Evolutionary conservation across 2,797 vertebrate species (phyloP), one percentile per base, ranked within the genome.

Genomic region (Xyrichtys novacula): DNA sequence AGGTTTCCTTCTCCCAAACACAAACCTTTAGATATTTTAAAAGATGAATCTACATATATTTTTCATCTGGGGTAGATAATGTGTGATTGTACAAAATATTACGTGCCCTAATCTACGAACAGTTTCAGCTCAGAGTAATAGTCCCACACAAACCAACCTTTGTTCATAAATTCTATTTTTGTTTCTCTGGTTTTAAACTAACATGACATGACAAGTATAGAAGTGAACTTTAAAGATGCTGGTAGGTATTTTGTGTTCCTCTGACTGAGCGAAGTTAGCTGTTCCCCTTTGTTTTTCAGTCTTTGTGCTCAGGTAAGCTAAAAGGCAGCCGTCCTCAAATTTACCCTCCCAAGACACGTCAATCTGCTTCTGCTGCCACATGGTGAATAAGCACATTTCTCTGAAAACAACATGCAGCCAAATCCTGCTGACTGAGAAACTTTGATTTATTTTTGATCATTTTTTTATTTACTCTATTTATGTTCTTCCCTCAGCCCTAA

Each of bases 401-500:
- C 3, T 19, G n/a, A 16, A n/a, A 1, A 28, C 26, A 39, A 5
- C n/a, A 25, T 36, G 46, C 29, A 26, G 32, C 26, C 12, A 36
- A 43, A 43, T 59, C n/a, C 10, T 5, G 8, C 9, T 44, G 29
- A 62, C 25, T 3, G 1, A 16, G 23, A 11, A 53, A 22, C 29
- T 43, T 15, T 44, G 17, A 62, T 31, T 40, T 20, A 16, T 16
- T 26, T 57, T 6, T 28, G 23, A 25, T 63, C 23, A 44, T 47
- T 22, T 31, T 59, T 76, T 54, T 22, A 15, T 32, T 39, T 36
- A 42, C 29, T 39, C 67, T 78, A 48, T 73, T 64, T 60, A 48
- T 19, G 15, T 42, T 58, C 14, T 40, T 56, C 42, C 55, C 11
- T 43, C 50, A 16, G 60, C 55, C 7, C 5, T 23, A 22, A 49